Percentiles rank a stretch among this genome's conserved stretches.
Conservation (phyloP, 2,888 invertebrate genomes). For the Anthophora plumipes region DNA sequence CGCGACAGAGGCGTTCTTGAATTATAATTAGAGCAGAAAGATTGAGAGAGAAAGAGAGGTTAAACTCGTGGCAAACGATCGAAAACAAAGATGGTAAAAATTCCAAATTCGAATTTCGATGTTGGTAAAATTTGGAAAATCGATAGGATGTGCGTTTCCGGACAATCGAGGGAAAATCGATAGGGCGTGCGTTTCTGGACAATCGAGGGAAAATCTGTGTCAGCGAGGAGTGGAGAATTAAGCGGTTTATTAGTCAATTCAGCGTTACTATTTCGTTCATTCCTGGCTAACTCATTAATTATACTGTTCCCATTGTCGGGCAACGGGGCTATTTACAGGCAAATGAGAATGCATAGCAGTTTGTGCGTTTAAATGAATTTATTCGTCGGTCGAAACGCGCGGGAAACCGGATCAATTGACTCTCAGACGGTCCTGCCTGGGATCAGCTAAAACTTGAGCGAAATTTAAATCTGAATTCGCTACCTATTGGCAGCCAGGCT, state of each 20-base stretch:
- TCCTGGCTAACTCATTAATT: constrained; percentile 35
- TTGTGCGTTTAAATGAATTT: constrained; percentile 47
- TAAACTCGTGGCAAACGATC: not conserved
- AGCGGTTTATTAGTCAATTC: constrained; percentile 25
- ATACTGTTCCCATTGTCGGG: constrained; percentile 32
- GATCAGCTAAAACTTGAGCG: constrained; percentile 38
- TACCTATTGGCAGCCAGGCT: not conserved
- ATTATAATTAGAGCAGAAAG: constrained; percentile 28
- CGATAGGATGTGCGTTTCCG: not conserved
- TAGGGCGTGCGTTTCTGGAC: no score
- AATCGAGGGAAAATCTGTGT: not conserved
- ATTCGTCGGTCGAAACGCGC: constrained; percentile 28
- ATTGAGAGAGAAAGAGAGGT: not conserved
- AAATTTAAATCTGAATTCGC: constrained; percentile 45
- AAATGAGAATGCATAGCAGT: constrained; percentile 46
- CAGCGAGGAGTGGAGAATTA: constrained; percentile 5
- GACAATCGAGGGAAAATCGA: not conserved
- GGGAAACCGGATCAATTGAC: constrained; percentile 41
- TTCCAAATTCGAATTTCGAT: not conserved
- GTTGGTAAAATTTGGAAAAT: not conserved
- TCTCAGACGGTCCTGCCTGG: constrained; percentile 7
- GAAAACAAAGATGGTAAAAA: not conserved
- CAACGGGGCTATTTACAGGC: constrained; percentile 40
- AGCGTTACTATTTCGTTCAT: constrained; percentile 22
- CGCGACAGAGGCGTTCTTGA: constrained; percentile 3